Percentiles rank a stretch among this genome's conserved stretches.
Conservation (phyloP, 1,140 invertebrate species). For the Dryas iulia region DNA sequence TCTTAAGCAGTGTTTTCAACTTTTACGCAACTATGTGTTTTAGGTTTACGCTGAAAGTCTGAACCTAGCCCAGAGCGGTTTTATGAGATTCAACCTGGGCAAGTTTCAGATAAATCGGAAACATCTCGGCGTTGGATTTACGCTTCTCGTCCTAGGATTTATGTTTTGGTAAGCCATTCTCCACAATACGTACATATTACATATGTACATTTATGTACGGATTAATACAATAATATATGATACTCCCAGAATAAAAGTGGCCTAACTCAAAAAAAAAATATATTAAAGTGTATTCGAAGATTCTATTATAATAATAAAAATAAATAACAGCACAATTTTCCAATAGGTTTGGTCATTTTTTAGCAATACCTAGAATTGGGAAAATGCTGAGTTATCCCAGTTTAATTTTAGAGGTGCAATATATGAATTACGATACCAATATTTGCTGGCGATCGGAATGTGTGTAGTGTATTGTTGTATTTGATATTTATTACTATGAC, state of each 20-base stretch:
- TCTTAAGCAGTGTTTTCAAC: neutral
- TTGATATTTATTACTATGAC: neutral
- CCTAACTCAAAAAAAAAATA: too few species aligned
- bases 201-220: too few species aligned
- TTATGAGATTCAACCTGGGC: constrained; percentile 51
- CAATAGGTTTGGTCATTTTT: too few species aligned
- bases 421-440: neutral
- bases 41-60: constrained; percentile 58
- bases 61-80: constrained; percentile 52
- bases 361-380: neutral
- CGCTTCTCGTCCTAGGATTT: constrained; percentile 40
- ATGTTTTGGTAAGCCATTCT: constrained; percentile 48
- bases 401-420: neutral
- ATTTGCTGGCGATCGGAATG: neutral
- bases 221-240: too few species aligned
- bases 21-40: constrained; percentile 25
- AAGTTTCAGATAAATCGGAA: constrained; percentile 44
- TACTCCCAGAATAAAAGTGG: too few species aligned
- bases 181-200: neutral
- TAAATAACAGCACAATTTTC: too few species aligned
- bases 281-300: too few species aligned
- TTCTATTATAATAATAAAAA: too few species aligned
- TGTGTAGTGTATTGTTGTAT: neutral
- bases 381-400: too few species aligned
- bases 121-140: constrained; percentile 37